Evolutionary conservation across 2,797 vertebrate genomes (phyloP).

Genomic region (Chaunax sp.): DNA sequence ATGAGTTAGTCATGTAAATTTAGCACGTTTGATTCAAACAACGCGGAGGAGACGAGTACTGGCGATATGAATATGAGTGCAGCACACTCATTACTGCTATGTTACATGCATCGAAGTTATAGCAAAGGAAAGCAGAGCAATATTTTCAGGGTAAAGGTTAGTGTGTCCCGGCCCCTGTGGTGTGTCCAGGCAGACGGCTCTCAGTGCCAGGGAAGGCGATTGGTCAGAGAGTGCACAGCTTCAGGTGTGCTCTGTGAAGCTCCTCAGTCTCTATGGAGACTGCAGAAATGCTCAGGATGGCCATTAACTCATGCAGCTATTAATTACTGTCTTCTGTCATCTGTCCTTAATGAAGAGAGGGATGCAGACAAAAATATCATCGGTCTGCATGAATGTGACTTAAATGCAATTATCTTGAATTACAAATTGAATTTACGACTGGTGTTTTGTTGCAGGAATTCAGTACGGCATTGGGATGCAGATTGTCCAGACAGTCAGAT

Average conservation of each 20-base stretch:
- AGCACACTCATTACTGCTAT: constrained; percentile 46
- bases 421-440: constrained; percentile 32
- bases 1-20: constrained; percentile 58
- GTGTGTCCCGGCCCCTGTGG: constrained; percentile 70
- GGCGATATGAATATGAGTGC: constrained; percentile 31
- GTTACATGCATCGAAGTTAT: constrained; percentile 52
- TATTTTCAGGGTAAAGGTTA: constrained; percentile 77
- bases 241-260: constrained; percentile 65
- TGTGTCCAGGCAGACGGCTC: constrained; percentile 56
- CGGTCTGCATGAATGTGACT: constrained; percentile 41
- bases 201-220: constrained; percentile 57
- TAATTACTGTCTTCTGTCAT: constrained; percentile 74
- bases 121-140: constrained; percentile 63
- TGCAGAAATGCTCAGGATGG: constrained; percentile 59
- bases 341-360: constrained; percentile 65
- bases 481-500: not conserved
- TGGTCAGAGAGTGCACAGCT: constrained; percentile 74
- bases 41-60: constrained; percentile 42
- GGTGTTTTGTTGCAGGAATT: constrained; percentile 40
- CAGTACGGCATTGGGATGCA: constrained; percentile 1
- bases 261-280: constrained; percentile 71
- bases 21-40: constrained; percentile 51
- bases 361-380: constrained; percentile 55
- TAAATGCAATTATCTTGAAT: constrained; percentile 46
- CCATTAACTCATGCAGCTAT: constrained; percentile 72